Evolutionary conservation across 1,140 invertebrate species (phyloP).

Genomic region (Scaptomyza montana): DNA sequence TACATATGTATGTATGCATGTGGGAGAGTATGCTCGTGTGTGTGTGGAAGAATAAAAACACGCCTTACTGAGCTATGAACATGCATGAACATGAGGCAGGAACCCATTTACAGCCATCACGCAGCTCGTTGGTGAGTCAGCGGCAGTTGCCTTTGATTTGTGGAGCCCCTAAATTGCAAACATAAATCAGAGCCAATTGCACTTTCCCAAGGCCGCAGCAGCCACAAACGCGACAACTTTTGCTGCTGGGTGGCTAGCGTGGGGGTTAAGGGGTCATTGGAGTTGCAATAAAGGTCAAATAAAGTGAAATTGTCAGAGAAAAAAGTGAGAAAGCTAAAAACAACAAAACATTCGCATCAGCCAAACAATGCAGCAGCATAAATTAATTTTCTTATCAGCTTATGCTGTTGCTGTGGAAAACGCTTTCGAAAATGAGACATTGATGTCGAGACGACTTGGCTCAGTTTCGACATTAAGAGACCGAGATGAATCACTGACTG

Average conservation of each 20-base stretch:
- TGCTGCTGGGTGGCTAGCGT: background rate
- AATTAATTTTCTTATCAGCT: conserved; percentile 70
- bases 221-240: conserved; percentile 8
- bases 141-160: conserved; percentile 71
- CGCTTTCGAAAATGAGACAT: conserved; percentile 54
- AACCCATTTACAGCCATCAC: conserved; percentile 11
- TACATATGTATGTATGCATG: too few relatives aligned
- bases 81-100: conserved; percentile 23
- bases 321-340: background rate
- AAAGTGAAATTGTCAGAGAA: conserved; percentile 71
- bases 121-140: conserved; percentile 52
- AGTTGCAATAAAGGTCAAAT: conserved; percentile 61
- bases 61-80: too few relatives aligned
- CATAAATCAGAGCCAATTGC: conserved; percentile 68
- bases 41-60: too few relatives aligned
- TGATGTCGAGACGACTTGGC: conserved; percentile 24
- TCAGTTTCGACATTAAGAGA: conserved; percentile 48
- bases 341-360: conserved; percentile 20
- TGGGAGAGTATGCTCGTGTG: too few relatives aligned
- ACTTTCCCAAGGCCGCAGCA: conserved; percentile 66
- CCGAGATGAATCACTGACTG: conserved; percentile 37
- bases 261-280: background rate
- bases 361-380: conserved; percentile 66
- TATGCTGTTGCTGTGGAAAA: conserved; percentile 46
- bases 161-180: conserved; percentile 40